phyloP scores from a whole-genome alignment of 2,888 invertebrate species.

The Eupithecia pulchellata region DNA sequence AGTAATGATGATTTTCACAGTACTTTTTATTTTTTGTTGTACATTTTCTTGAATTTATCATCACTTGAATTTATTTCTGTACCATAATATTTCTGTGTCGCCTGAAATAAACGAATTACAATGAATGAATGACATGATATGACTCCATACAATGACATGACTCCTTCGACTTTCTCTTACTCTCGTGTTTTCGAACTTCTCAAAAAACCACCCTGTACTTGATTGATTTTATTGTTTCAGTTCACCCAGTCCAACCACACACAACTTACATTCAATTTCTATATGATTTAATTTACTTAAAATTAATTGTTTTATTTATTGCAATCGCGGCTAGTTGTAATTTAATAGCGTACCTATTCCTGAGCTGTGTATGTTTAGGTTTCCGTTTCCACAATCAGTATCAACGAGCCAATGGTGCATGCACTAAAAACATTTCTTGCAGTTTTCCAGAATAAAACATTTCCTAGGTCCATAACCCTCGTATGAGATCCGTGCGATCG shows the following conservation, averaged over 20 bases:
- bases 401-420: slow-evolving; percentile 1
- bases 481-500: slow-evolving; percentile 29
- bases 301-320: neutral
- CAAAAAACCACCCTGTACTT: too few species aligned
- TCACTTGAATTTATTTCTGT: too few species aligned
- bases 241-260: neutral
- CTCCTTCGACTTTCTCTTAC: too few species aligned
- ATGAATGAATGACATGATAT: too few species aligned
- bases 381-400: neutral
- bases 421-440: slow-evolving; percentile 2
- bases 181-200: too few species aligned
- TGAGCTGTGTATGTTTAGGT: neutral
- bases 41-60: too few species aligned
- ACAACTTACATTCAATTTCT: neutral
- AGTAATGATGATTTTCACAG: too few species aligned
- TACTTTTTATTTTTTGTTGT: too few species aligned
- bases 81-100: too few species aligned
- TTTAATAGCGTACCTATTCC: neutral
- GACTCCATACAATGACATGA: too few species aligned
- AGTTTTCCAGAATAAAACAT: slow-evolving; percentile 12
- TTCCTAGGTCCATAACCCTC: slow-evolving; percentile 21
- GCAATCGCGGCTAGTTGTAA: neutral
- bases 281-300: neutral
- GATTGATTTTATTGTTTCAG: neutral
- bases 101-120: too few species aligned